Evolutionary conservation across 2,888 invertebrate genomes (phyloP).

Genomic region (Drosophila gaucha): DNA sequence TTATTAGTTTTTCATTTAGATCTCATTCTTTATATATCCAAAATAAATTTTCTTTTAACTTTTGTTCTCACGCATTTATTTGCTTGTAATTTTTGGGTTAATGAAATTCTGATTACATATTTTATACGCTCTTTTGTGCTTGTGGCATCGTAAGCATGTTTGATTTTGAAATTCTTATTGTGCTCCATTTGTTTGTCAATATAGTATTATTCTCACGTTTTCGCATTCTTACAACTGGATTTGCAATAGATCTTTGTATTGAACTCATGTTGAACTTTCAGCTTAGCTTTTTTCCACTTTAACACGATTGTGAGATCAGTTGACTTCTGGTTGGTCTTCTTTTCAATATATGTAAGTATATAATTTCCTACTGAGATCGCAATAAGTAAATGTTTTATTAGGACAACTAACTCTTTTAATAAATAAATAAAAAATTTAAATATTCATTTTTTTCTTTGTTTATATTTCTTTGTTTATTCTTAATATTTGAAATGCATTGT

Average conservation of each 20-base stretch:
- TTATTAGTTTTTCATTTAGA: neutral
- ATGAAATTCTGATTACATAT: conserved; percentile 1
- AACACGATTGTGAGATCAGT: neutral
- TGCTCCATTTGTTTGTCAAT: neutral
- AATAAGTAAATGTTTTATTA: neutral
- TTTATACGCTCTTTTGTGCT: neutral
- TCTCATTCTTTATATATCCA: neutral
- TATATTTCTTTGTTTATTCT: neutral
- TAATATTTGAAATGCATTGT: too few species aligned
- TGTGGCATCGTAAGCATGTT: neutral
- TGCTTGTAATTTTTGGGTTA: neutral
- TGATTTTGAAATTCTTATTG: conserved; percentile 5
- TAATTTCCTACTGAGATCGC: neutral
- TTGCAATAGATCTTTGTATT: neutral
- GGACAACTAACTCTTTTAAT: too few species aligned
- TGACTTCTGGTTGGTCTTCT: too few species aligned
- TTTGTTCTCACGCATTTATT: conserved; percentile 1
- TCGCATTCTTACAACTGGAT: neutral
- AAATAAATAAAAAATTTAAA: too few species aligned
- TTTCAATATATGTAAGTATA: too few species aligned
- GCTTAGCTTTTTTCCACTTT: too few species aligned
- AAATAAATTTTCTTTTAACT: neutral
- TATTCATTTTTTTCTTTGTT: too few species aligned
- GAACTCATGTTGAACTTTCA: neutral
- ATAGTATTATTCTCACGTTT: neutral